These are phyloP conservation scores for Trematomus bernacchii DNA, from an alignment of 2,797 vertebrate genomes.

Conservation along the genomic window DNA sequence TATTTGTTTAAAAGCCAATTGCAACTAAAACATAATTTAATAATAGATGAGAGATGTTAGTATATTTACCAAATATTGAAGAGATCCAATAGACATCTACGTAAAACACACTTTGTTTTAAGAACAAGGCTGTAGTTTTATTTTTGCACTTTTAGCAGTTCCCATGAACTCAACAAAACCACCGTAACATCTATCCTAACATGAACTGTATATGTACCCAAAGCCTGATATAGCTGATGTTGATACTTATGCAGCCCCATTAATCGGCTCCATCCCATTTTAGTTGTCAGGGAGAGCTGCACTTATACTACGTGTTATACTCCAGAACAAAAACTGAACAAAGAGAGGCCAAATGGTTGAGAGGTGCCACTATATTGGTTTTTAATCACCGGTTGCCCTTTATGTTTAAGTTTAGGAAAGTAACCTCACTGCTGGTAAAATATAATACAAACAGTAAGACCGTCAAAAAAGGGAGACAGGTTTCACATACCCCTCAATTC, in stretches of 20 bases:
- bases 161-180: neutral
- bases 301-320: slow-evolving; percentile 10
- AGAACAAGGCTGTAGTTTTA: neutral
- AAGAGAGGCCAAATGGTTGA: neutral
- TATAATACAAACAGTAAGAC: slow-evolving; percentile 39
- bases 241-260: neutral
- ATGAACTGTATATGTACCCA: neutral
- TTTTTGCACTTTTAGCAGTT: neutral
- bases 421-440: slow-evolving; percentile 43
- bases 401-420: slow-evolving; percentile 18
- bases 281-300: neutral
- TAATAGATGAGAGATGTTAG: neutral
- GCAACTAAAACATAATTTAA: neutral
- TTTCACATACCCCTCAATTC: slow-evolving; percentile 61
- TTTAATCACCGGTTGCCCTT: slow-evolving; percentile 14
- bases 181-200: neutral
- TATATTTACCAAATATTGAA: neutral
- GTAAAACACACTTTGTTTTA: neutral
- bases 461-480: slow-evolving; percentile 28
- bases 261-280: neutral
- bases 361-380: neutral
- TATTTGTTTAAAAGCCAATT: neutral
- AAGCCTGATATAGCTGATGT: neutral
- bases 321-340: slow-evolving; percentile 26
- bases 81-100: neutral